A percentile compares a stretch with the other conserved stretches of the same genome.
Conservation (phyloP, 2,113 vertebrate genomes). For the Austrofundulus limnaeus region DNA sequence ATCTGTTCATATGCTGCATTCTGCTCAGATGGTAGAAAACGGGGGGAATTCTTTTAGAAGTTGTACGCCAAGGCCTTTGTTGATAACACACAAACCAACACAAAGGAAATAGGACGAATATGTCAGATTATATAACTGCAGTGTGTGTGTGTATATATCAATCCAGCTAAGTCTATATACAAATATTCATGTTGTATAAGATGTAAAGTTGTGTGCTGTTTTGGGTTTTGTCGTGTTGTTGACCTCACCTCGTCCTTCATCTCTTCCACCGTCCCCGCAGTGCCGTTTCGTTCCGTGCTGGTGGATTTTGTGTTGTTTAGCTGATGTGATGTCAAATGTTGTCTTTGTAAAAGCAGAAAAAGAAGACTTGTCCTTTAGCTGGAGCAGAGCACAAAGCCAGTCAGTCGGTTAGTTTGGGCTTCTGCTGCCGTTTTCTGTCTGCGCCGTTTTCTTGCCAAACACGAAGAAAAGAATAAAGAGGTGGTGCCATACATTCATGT, state of each 20-base stretch:
- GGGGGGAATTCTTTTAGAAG: conserved; percentile 38
- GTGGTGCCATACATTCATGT: conserved; percentile 32
- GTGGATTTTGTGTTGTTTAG: conserved; percentile 72
- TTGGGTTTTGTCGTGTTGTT: conserved; percentile 23
- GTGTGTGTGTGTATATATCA: conserved; percentile 28
- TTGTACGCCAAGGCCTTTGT: conserved; percentile 47
- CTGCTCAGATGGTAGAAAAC: conserved; percentile 35
- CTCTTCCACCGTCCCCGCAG: conserved; percentile 49
- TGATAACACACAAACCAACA: conserved; percentile 27
- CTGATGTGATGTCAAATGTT: conserved; percentile 63
- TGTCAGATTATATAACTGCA: conserved; percentile 42
- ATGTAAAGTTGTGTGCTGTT: conserved; percentile 45
- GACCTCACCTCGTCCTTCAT: conserved; percentile 28
- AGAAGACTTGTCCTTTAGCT: conserved; percentile 15
- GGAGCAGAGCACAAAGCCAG: conserved; percentile 6
- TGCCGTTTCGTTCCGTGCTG: conserved; percentile 73
- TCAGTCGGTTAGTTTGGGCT: conserved; percentile 4
- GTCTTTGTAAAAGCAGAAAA: conserved; percentile 35
- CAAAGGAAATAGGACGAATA: conserved; percentile 45
- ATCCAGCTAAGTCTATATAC: conserved; percentile 33
- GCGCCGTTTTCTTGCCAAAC: conserved; percentile 17
- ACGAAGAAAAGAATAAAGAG: not conserved
- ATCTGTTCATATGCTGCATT: conserved; percentile 43
- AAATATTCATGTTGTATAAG: conserved; percentile 52
- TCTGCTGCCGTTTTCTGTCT: conserved; percentile 10